Base-by-base conservation (phyloP, 2,797 vertebrate genomes). In the Buceros bicornis region DNA sequence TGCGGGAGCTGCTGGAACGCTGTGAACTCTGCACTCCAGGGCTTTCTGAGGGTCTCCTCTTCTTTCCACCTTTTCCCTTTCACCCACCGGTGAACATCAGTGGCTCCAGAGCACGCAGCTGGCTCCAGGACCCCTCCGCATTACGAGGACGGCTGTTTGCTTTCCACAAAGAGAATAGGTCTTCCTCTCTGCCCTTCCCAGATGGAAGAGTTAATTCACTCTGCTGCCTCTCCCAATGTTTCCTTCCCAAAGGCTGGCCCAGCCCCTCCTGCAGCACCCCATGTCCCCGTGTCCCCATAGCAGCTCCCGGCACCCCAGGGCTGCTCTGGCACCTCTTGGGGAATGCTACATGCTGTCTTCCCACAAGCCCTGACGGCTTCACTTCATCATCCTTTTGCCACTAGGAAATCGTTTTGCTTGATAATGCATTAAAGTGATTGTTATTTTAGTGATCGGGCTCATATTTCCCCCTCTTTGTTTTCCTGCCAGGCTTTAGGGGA, bases 391-490 rank as follows among this genome's bases (percentile, higher is more conserved):
- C 77, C 71, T 90, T 93, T 82, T 82, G 76, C 90, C 90, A 82
- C 91, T 85, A 85, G 95, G 93, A 97, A 96, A 89, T 71, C 28
- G 21, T 85, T 88, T 65, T 51, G 29, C 88, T 58, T 87, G 92
- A 84, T 82, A 87, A 91, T 72, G 94, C 93, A 81, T 89, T 92
- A 57, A 95, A 90, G 84, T 0, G 2, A 73, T 95, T 87, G 88
- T 90, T 95, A 78, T 78, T 96, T 94, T 80, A 96, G 80, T 21
- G 73, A 79, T 72, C 2, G 2, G 35, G 60, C 93, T 96, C 93
- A 31, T 83, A 79, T 96, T 95, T 96, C 96, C 51, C 47, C 45
- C 48, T 82, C 94, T 95, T 95, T 92, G 93, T 96, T 95, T 93
- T 79, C 80, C 87, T 94, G 96, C 94, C 96, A 91, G 93, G 70